phyloP scores from a whole-genome alignment of 2,797 vertebrate genomes.

The Dryobates pubescens region DNA sequence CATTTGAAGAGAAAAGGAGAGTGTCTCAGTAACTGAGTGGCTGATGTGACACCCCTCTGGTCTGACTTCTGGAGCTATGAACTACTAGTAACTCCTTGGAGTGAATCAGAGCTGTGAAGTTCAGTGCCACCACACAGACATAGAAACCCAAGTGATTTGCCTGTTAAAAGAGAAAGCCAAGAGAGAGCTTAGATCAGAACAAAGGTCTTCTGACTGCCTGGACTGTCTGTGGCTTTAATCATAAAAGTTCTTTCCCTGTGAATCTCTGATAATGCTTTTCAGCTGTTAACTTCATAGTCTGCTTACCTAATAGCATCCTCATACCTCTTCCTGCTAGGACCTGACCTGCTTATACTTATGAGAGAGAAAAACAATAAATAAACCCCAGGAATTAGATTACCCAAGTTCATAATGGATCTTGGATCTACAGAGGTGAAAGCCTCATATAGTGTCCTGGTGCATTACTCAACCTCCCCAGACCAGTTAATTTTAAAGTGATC shows the following conservation, averaged over 20 bases:
- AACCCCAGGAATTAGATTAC: not conserved
- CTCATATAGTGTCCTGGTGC: not conserved
- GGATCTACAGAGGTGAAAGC: not conserved
- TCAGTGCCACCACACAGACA: not conserved
- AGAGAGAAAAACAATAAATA: not conserved
- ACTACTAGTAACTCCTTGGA: not conserved
- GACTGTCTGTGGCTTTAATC: not conserved
- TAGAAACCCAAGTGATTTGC: not conserved
- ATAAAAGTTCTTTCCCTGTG: not conserved
- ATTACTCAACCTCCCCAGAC: not conserved
- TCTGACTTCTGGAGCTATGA: not conserved
- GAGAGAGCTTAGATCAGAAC: not conserved
- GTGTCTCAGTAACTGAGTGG: not conserved
- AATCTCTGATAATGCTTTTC: conserved; percentile 7
- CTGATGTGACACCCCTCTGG: not conserved
- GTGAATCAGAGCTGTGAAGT: not conserved
- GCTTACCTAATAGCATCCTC: not conserved
- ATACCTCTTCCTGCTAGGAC: not conserved
- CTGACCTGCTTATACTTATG: not conserved
- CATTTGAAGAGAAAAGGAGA: not conserved
- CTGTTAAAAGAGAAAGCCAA: not conserved
- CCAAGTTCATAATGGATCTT: not conserved
- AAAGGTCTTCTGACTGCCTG: not conserved
- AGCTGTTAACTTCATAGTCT: not conserved
- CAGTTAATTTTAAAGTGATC: conserved; percentile 31